Evolutionary conservation across 64 coral and sea anemone species (phyloP), one percentile per base, ranked within the genome.

Genomic region (Montipora efflorescens): DNA sequence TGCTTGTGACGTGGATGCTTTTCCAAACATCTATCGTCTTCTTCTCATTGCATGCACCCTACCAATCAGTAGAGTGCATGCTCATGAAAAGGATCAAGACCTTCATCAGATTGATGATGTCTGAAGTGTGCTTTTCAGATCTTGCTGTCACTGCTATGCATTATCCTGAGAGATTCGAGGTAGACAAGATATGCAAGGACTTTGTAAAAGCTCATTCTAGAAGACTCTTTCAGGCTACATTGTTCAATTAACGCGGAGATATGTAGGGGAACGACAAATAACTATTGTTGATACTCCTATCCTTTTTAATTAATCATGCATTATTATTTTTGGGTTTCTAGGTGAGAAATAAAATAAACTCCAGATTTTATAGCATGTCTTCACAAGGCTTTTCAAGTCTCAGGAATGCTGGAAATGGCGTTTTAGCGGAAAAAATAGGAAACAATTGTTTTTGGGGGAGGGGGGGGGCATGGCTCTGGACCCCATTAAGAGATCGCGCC

Each of bases 21-120:
- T 89, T 89, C 23, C 87, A 89, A 89, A 89, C 87, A 89, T 88
- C 74, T 74, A 78, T 76, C 67, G 86, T 75, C 86, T 64, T 64
- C 59, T 64, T 14, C 59, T 64, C 59, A 64, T 64, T 15, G 59
- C 59, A 64, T 64, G 59, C 59, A 64, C 59, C 59, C 59, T 64
- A 64, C 59, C 59, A 64, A 64, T 64, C 59, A 64, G 59, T 16
- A 64, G 59, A 9, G 59, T 12, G 59, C 25, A 75, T 22, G 13
- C 59, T 64, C 59, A 64, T 64, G 59, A 64, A 16, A 64, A 11
- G 59, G 59, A 64, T 64, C 59, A 64, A 75, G n/a, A 75, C 73
- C 73, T 28, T 20, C 73, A 75, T 22, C 73, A 75, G 73, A 44
- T 75, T 22, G 7, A 75, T 22, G 73, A 75, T 77, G 22, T 28